phyloP scores from a whole-genome alignment of 2,113 vertebrate genomes.

The Menura novaehollandiae region DNA sequence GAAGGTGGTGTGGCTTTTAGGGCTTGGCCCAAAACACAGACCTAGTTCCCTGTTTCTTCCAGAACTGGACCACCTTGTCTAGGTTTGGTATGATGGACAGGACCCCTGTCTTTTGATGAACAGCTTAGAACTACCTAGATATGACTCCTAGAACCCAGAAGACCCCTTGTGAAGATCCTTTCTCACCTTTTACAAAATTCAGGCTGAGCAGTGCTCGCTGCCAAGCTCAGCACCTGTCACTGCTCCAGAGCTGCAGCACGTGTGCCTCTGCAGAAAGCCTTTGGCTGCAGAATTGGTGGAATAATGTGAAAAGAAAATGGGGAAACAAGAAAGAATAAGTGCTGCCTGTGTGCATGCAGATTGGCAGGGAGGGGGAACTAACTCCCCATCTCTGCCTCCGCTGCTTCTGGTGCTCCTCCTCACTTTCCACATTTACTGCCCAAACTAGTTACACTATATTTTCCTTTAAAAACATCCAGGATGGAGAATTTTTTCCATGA shows the following conservation, averaged over 20 bases:
- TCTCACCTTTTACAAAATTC: neutral
- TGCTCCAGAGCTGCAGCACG: neutral
- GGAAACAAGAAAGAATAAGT: neutral
- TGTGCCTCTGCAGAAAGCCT: neutral
- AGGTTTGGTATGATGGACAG: neutral
- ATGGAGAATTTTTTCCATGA: neutral
- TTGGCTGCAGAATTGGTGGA: neutral
- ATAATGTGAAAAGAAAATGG: neutral
- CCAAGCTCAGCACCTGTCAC: neutral
- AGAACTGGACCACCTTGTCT: neutral
- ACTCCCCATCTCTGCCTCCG: neutral
- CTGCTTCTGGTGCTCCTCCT: neutral
- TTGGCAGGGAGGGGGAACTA: neutral
- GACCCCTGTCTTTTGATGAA: neutral
- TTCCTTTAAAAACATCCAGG: conserved; percentile 10
- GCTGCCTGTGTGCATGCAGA: neutral
- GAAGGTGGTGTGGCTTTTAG: rapidly evolving
- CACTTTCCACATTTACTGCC: neutral
- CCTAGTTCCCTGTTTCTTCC: neutral
- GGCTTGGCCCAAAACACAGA: neutral
- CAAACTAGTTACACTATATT: neutral
- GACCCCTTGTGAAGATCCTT: neutral
- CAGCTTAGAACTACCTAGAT: neutral
- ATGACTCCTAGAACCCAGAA: neutral
- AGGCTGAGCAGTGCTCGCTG: rapidly evolving